Conservation (phyloP, 2,888 invertebrate genomes). For the Oligia latruncula region DNA sequence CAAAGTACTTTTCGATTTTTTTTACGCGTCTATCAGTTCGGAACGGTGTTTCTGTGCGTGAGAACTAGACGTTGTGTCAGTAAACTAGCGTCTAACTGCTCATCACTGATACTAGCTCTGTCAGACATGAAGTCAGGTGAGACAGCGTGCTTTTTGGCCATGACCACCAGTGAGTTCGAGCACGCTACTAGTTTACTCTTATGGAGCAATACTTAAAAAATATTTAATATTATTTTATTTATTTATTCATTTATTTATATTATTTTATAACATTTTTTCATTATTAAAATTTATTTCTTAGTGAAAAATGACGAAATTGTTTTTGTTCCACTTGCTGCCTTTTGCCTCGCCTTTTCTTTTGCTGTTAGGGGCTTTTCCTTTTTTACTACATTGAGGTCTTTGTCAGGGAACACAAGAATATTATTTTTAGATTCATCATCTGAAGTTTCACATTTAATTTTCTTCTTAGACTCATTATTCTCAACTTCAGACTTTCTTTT, state of each 20-base stretch:
- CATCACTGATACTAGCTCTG: too few relatives aligned
- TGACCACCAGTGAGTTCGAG: too few relatives aligned
- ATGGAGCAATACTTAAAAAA: background rate
- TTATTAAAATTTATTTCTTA: slow-evolving; percentile 86
- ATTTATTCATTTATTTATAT: background rate
- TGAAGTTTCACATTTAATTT: slow-evolving; percentile 79
- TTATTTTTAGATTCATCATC: slow-evolving; percentile 78
- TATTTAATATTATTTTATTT: background rate
- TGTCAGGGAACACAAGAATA: slow-evolving; percentile 77
- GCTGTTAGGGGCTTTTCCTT: slow-evolving; percentile 90
- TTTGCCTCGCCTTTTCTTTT: slow-evolving; percentile 94
- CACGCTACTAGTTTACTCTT: too few relatives aligned
- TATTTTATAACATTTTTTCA: background rate
- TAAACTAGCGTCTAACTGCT: too few relatives aligned
- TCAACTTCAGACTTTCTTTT: slow-evolving; percentile 89
- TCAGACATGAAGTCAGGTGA: too few relatives aligned
- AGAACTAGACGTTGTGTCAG: too few relatives aligned
- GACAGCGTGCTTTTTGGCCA: too few relatives aligned
- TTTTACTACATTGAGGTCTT: slow-evolving; percentile 80
- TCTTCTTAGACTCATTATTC: slow-evolving; percentile 83
- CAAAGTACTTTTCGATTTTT: too few relatives aligned
- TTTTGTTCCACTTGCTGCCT: slow-evolving; percentile 95
- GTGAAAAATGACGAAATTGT: slow-evolving; percentile 95
- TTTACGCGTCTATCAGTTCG: too few relatives aligned
- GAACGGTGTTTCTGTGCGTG: too few relatives aligned